phyloP scores from a whole-genome alignment of 2,113 vertebrate genomes.

The Accipiter cooperii region DNA sequence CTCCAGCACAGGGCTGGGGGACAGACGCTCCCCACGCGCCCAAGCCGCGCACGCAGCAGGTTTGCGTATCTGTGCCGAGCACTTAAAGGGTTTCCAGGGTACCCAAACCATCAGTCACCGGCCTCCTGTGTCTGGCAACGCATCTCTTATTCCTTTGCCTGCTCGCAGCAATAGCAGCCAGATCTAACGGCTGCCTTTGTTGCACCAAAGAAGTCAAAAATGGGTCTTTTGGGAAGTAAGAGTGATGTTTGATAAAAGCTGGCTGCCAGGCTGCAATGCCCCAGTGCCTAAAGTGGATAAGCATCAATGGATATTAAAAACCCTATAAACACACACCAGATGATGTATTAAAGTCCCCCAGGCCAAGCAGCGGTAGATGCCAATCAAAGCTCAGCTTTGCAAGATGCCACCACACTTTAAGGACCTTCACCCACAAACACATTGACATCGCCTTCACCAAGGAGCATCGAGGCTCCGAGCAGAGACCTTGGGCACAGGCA shows the following conservation, averaged over 20 bases:
- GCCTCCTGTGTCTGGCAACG: accelerated
- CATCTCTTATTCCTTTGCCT: accelerated
- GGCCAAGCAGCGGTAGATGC: neutral
- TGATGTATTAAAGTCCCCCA: accelerated
- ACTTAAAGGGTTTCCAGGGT: neutral
- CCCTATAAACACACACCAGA: neutral
- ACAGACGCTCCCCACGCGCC: accelerated
- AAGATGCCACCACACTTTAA: accelerated
- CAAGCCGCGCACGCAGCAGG: accelerated
- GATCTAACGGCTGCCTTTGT: accelerated
- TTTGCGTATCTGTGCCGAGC: neutral
- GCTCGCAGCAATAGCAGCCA: neutral
- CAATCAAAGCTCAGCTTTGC: neutral
- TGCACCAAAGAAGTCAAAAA: neutral
- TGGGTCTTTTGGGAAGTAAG: accelerated
- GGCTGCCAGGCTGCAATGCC: accelerated
- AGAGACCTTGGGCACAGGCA: neutral
- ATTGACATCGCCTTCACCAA: accelerated
- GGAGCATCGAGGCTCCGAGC: neutral
- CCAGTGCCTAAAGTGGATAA: neutral
- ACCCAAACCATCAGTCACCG: accelerated
- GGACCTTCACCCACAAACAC: neutral
- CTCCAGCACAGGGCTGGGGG: neutral
- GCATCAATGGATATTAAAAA: neutral
- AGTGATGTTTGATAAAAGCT: accelerated